Base-by-base conservation (phyloP, 2,888 invertebrate genomes). In the Neoascia interrupta region DNA sequence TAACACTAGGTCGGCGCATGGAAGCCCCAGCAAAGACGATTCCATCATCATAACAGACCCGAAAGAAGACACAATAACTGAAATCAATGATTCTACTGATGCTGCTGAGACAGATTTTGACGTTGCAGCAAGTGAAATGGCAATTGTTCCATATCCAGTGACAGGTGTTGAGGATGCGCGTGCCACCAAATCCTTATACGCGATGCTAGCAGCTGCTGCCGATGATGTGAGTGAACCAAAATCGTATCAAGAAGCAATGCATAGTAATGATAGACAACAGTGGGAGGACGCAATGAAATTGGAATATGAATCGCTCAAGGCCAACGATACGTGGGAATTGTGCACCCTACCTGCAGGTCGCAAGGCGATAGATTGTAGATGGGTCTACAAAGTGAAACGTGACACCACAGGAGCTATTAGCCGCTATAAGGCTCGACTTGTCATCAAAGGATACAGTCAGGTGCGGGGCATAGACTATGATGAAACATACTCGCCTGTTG, bases 401-500 rank as follows among this genome's bases (percentile, higher is more conserved):
- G 37, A 37, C 13, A 37, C 37, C 2, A 26, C 23, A 0, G 54
- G 54, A 11, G 11, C 1, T 1, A 54, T 54, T 19, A 37, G 37
- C 2, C 54, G 51, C 1, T 51, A 16, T 8, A 51, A 51, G 3
- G 37, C 47, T 41, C 47, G 58, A 13, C 49, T 39, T 21, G 68
- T 58, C 21, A 49, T 69, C 5, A 58, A 49, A 51, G 49, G 41
- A 10, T 58, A 49, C 15, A 41, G 15, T 8, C 58, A 69, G 18
- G 31, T 49, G 2, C 49, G 11, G 11, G 49, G 49, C 8, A 51
- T 39, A 11, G 41, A 60, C 10, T 39, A 60, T 28, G 21, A 68
- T 18, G 70, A 70, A 45, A 47, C 39, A 0, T 70, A 53, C 6
- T 41, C 70, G 8, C 61, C 61, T 10, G 61, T 72, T 11, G 51